Evolutionary conservation across 2,797 vertebrate genomes (phyloP).

Genomic region (Danio kyathit): DNA sequence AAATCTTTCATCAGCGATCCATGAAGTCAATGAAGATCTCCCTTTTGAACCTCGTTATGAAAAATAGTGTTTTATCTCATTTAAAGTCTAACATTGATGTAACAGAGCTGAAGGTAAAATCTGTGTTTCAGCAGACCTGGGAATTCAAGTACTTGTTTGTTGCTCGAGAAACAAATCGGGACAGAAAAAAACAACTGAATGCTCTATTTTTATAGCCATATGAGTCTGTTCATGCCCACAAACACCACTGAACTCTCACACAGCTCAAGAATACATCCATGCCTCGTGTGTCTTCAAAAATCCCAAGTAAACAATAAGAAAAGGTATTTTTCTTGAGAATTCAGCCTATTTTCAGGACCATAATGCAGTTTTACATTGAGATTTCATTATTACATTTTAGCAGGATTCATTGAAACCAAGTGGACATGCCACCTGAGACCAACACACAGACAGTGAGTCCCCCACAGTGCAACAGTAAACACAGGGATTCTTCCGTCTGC

Average conservation of each 20-base stretch:
- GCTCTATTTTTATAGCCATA: background rate
- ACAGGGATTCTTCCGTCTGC: background rate
- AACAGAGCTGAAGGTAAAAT: background rate
- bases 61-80: no score
- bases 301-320: background rate
- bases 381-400: background rate
- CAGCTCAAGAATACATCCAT: background rate
- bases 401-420: background rate
- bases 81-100: background rate
- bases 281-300: background rate
- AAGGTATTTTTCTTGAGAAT: background rate
- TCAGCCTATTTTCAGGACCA: background rate
- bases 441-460: background rate
- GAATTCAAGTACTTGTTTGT: background rate
- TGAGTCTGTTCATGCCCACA: constrained; percentile 5
- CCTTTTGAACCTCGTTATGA: no score
- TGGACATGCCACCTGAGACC: constrained; percentile 12
- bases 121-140: background rate
- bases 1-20: no score
- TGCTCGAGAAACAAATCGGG: background rate
- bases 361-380: background rate
- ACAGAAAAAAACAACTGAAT: background rate
- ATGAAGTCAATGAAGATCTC: no score
- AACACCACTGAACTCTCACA: background rate
- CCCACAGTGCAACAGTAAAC: constrained; percentile 16